Base-by-base conservation (phyloP, 2,797 vertebrate species). In the Dipus sagitta region DNA sequence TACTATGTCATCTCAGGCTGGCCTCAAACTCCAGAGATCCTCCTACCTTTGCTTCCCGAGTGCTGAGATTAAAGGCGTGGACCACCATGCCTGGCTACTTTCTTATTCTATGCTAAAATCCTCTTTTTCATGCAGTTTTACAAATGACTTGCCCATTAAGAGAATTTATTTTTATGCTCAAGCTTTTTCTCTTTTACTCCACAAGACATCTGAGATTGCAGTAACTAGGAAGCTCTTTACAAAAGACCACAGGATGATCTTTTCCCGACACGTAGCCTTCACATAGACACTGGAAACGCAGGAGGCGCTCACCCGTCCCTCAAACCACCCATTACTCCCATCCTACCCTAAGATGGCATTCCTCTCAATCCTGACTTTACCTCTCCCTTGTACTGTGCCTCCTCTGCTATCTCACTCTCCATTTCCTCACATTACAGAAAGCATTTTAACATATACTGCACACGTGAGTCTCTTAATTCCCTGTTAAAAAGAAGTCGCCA, bases 401-500 rank as follows among this genome's bases (percentile, higher is more conserved):
- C 26, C 28, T 30, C n/a, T 74, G 10, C 6, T 28, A 24, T 28
- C 68, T 79, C 32, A 30, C 2, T 2, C 42, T 42, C 62, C 13
- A 71, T 72, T 89, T 90, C 38, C 30, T 80, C 30, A 75, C 9
- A 21, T 71, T 38, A 70, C 32, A 90, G 65, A 78, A 80, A 87
- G 88, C 6, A 30, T 70, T 90, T 60, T 70, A 79, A 68, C 18
- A 70, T 26, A 38, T 32, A 26, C 58, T 34, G 21, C 21, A n/a
- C 0, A 67, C 34, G 1, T 74, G 4, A 86, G 32, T 18, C 7
- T 2, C 21, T 80, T 87, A 87, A 81, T 20, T 21, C 1, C 23
- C 68, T 91, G 88, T 76, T 13, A 42, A 75, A 90, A 94, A 94
- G 38, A 88, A 28, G 52, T 0, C 72, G 54, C 64, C 75, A 65